Percentiles rank a stretch among this genome's conserved stretches.
These are phyloP conservation scores for Epinotia brunnichana DNA, from an alignment of 2,888 invertebrate genomes.

Conservation along the genomic window DNA sequence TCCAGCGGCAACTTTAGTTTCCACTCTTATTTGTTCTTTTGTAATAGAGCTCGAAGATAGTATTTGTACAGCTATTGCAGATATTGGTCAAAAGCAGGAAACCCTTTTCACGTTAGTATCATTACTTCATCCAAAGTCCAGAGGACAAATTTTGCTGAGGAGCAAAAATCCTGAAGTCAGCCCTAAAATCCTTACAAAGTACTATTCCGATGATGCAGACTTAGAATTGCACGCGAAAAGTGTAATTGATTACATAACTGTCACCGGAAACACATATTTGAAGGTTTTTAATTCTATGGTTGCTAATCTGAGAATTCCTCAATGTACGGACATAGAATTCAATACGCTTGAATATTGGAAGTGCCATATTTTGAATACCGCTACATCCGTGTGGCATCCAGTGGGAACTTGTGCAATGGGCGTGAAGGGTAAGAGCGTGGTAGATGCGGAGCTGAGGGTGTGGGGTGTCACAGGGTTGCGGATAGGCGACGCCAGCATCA, in stretches of 20 bases:
- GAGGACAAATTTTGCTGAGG: conserved; percentile 57
- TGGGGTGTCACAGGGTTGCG: conserved; percentile 68
- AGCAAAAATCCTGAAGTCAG: conserved; percentile 56
- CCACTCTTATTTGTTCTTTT: conserved; percentile 53
- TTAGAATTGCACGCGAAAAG: conserved; percentile 51
- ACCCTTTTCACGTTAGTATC: conserved; percentile 16
- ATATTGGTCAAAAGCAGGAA: conserved; percentile 46
- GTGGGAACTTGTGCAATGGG: conserved; percentile 53
- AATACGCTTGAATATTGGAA: conserved; percentile 48
- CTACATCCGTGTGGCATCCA: conserved; percentile 45
- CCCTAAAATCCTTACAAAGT: conserved; percentile 56
- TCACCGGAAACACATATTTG: conserved; percentile 52
- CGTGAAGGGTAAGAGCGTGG: conserved; percentile 44
- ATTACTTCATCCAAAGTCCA: conserved; percentile 50
- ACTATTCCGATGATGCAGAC: conserved; percentile 55
- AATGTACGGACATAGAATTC: conserved; percentile 52
- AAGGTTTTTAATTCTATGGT: conserved; percentile 48
- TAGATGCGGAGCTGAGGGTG: conserved; percentile 49
- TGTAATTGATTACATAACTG: conserved; percentile 50
- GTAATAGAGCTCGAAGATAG: conserved; percentile 48
- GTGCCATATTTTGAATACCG: conserved; percentile 47
- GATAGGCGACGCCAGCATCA: conserved; percentile 88
- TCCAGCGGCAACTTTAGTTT: conserved; percentile 51
- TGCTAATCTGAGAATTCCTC: conserved; percentile 52
- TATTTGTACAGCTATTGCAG: conserved; percentile 47